Base-by-base conservation (phyloP, 1,140 invertebrate genomes). In the Zophobas morio region DNA sequence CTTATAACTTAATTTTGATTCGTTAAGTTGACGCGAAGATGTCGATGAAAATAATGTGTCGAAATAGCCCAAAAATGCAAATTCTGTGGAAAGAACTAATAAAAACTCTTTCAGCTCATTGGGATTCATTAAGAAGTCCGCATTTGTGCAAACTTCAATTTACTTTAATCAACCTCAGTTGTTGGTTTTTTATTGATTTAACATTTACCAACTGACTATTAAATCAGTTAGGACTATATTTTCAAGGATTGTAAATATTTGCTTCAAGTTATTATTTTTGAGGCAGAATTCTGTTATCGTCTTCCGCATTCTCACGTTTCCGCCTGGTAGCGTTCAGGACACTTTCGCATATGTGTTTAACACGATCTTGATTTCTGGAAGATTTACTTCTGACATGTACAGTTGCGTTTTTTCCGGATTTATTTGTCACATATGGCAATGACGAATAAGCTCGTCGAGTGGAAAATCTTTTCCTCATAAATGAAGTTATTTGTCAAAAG, bases 401-500 rank as follows among this genome's bases (percentile, higher is more conserved):
- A 56, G 20, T 56, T 56, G 34, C 56, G 8, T 33, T 40, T 20
- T 60, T 20, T 2, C 60, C 42, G 42, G 39, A 33, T 66, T 42
- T 66, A n/a, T 4, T 2, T 66, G 40, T 39, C 32, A 42, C 39
- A 42, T 2, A 66, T 66, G 20, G 6, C 20, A 40, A n/a, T 40
- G 60, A 42, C 37, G 42, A 32, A 66, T 42, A 46, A 42, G 5
- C 32, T 42, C 42, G 60, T 66, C 37, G 39, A 66, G 39, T 42
- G 2, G 57, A 40, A 47, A 66, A 66, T 42, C 37, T 32, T 8
- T 66, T 66, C 32, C 20, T 20, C 20, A 42, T 3, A 66, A 42
- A 33, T 40, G 60, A 40, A 46, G 60, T 42, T 42, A 66, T 66
- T 66, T 66, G 39, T 66, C 60, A 66, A 66, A 66, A 37, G 40